Evolutionary conservation across 2,113 vertebrate species (phyloP).

Genomic region (Zosterops japonicus): DNA sequence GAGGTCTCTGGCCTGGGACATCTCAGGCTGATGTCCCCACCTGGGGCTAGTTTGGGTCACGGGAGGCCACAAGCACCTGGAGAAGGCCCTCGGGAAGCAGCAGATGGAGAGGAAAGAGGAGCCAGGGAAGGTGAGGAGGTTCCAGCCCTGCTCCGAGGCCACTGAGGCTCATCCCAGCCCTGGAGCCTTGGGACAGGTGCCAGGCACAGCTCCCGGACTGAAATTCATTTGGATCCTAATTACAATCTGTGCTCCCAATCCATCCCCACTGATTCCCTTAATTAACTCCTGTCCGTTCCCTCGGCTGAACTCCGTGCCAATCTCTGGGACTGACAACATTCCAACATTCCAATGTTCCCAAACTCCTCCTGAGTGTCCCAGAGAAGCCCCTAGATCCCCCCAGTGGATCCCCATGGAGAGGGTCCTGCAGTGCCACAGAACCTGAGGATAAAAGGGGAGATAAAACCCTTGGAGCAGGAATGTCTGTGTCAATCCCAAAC

Average conservation of each 20-base stretch:
- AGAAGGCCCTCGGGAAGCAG: background rate
- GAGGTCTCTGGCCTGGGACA: background rate
- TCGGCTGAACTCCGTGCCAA: background rate
- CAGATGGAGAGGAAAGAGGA: background rate
- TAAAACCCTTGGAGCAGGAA: background rate
- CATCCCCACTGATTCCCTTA: background rate
- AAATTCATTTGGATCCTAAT: conserved; percentile 1
- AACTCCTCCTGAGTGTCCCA: background rate
- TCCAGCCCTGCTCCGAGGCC: background rate
- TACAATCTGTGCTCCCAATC: conserved; percentile 24
- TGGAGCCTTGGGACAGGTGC: background rate
- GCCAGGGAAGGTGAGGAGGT: accelerated
- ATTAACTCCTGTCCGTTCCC: background rate
- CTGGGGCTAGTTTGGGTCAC: background rate
- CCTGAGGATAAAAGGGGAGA: background rate
- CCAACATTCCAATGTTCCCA: background rate
- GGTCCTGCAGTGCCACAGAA: background rate
- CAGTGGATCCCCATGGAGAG: accelerated
- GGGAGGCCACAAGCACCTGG: background rate
- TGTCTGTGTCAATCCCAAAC: background rate
- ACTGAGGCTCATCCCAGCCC: background rate
- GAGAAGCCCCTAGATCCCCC: background rate
- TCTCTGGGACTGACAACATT: background rate
- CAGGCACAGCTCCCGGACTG: background rate
- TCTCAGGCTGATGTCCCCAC: background rate